Percentiles rank a stretch among this genome's conserved stretches.
phyloP scores from a whole-genome alignment of 1,140 invertebrate species.

The Lerema accius region DNA sequence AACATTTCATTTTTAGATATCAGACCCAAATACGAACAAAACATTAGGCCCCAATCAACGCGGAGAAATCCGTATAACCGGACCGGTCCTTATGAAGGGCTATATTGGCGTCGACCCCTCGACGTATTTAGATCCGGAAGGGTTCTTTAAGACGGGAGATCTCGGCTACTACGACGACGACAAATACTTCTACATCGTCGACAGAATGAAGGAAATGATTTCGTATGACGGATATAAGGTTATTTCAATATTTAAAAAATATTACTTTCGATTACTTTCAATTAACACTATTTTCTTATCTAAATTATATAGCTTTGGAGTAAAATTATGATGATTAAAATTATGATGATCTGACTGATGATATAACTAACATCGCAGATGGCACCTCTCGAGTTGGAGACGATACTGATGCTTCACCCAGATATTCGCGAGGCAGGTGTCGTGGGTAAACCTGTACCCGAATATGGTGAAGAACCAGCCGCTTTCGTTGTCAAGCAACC shows the following conservation, averaged over 20 bases:
- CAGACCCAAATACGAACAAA: slow-evolving; percentile 83
- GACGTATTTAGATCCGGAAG: slow-evolving; percentile 87
- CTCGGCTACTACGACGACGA: slow-evolving; percentile 89
- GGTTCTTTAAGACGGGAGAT: slow-evolving; percentile 92
- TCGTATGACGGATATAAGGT: slow-evolving; percentile 87
- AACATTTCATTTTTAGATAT: slow-evolving; percentile 62
- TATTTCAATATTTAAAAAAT: slow-evolving; percentile 8
- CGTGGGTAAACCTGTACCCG: slow-evolving; percentile 84
- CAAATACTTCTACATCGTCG: slow-evolving; percentile 87
- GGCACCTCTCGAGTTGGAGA: slow-evolving; percentile 85
- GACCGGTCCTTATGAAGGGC: slow-evolving; percentile 85
- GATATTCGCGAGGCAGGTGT: slow-evolving; percentile 88
- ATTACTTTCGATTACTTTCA: neutral
- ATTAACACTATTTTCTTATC: too few species aligned
- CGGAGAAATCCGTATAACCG: slow-evolving; percentile 86
- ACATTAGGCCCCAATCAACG: slow-evolving; percentile 81
- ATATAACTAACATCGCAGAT: slow-evolving; percentile 5
- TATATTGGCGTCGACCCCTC: slow-evolving; percentile 86
- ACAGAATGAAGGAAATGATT: slow-evolving; percentile 91
- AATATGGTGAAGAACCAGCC: slow-evolving; percentile 69
- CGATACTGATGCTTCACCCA: slow-evolving; percentile 86
- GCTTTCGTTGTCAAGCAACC: slow-evolving; percentile 85
- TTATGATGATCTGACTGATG: too few species aligned
- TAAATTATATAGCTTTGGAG: too few species aligned
- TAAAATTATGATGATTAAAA: too few species aligned